Evolutionary conservation across 2,888 invertebrate genomes (phyloP).

Genomic region (Eupithecia subumbrata): DNA sequence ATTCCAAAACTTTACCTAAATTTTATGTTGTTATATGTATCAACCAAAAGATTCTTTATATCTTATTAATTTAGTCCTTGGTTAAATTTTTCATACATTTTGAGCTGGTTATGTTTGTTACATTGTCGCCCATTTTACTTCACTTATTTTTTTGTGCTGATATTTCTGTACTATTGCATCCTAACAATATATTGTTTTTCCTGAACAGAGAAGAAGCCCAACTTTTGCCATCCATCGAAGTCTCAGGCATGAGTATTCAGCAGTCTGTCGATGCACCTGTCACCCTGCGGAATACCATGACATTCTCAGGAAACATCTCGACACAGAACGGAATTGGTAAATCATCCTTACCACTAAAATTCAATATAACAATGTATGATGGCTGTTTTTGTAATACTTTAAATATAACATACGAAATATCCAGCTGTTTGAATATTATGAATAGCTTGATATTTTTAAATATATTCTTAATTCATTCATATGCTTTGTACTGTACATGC

Average conservation of each 20-base stretch:
- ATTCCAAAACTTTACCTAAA: no score
- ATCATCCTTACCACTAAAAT: background rate
- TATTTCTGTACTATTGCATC: background rate
- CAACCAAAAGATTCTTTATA: no score
- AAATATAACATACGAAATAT: background rate
- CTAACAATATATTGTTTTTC: background rate
- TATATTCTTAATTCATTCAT: no score
- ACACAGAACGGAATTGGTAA: slow-evolving; percentile 94
- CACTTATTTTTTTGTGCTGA: background rate
- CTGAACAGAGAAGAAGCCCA: slow-evolving; percentile 72
- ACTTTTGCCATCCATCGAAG: slow-evolving; percentile 90
- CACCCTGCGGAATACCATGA: slow-evolving; percentile 92
- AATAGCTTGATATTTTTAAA: background rate
- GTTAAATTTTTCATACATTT: no score
- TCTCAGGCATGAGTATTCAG: slow-evolving; percentile 95
- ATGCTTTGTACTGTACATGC: no score
- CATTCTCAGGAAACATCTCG: slow-evolving; percentile 91
- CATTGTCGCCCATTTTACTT: background rate
- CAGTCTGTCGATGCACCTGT: slow-evolving; percentile 97
- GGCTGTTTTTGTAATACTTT: background rate
- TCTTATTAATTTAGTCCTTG: no score
- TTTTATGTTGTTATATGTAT: no score
- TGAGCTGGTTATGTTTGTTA: no score
- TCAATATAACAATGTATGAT: background rate
- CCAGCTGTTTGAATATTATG: background rate